phyloP scores from a whole-genome alignment of 1,140 invertebrate genomes.

The Anastrepha ludens region DNA sequence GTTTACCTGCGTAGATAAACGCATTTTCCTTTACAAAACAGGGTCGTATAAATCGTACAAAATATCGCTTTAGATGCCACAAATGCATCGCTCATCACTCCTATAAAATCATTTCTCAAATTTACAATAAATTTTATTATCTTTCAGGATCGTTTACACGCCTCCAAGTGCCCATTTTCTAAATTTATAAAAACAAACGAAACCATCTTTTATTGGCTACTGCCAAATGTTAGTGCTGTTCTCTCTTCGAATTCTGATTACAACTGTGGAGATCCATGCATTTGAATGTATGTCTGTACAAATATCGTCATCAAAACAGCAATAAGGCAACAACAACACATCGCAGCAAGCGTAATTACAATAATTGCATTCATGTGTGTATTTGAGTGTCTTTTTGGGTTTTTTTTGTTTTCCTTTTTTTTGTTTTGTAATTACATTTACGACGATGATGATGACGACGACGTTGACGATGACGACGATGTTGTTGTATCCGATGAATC shows the following conservation, averaged over 20 bases:
- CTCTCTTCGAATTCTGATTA: neutral
- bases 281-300: neutral
- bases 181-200: neutral
- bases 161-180: neutral
- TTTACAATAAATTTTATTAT: neutral
- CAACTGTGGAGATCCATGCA: neutral
- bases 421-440: neutral
- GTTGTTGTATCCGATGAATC: constrained; percentile 58
- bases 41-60: constrained; percentile 39
- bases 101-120: neutral
- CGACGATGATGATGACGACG: constrained; percentile 63
- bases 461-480: constrained; percentile 62
- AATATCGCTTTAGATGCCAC: constrained; percentile 11
- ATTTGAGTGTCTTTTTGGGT: neutral
- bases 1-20: too few species aligned
- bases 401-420: neutral
- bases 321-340: neutral
- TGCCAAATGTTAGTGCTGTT: neutral
- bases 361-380: neutral
- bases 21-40: constrained; percentile 20
- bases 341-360: neutral
- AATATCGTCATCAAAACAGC: neutral
- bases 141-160: neutral
- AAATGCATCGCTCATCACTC: neutral
- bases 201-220: neutral